These are phyloP conservation scores for Tinea trinotella DNA, from an alignment of 2,888 invertebrate species.

Conservation along the genomic window DNA sequence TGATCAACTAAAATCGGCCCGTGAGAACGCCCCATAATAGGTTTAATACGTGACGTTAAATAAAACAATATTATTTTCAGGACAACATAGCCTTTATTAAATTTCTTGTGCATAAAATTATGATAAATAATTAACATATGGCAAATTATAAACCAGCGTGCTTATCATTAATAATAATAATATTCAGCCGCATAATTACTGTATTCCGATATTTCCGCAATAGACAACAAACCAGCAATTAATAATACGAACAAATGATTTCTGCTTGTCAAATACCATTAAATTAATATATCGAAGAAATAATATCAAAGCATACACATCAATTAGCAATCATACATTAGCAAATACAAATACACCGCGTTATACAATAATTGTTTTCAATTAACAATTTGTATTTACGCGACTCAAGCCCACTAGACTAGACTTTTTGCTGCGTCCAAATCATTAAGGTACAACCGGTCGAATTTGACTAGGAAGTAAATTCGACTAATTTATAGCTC, in stretches of 20 bases:
- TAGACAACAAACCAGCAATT: neutral
- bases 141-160: constrained; percentile 55
- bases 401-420: constrained; percentile 16
- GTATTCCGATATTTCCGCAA: neutral
- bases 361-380: neutral
- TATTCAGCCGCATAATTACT: neutral
- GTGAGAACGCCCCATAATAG: too few relatives aligned
- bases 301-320: neutral
- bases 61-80: constrained; percentile 40
- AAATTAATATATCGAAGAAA: neutral
- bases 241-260: neutral
- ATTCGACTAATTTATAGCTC: too few relatives aligned
- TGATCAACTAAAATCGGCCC: too few relatives aligned
- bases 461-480: too few relatives aligned
- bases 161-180: constrained; percentile 25
- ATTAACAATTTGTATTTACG: neutral
- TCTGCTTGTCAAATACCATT: neutral
- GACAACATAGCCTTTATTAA: constrained; percentile 66
- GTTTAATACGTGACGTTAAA: too few relatives aligned
- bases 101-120: constrained; percentile 67
- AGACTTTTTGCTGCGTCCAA: too few relatives aligned
- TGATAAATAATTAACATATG: constrained; percentile 61
- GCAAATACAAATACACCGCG: constrained; percentile 1
- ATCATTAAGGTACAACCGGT: too few relatives aligned
- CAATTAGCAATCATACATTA: neutral